These are phyloP conservation scores for Sisyra nigra DNA, from an alignment of 2,888 invertebrate genomes.

Conservation along the genomic window DNA sequence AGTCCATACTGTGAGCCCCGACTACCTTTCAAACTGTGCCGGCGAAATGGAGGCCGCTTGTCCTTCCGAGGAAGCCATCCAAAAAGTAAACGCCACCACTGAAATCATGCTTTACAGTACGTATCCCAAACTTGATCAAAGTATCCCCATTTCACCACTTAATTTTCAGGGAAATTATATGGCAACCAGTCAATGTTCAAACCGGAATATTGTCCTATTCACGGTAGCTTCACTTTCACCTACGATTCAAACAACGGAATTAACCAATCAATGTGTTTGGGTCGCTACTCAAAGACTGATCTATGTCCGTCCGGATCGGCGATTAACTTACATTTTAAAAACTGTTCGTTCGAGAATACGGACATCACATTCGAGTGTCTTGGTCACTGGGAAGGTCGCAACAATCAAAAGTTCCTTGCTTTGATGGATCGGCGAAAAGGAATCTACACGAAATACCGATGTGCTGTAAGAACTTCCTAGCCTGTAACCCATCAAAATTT, in stretches of 20 bases:
- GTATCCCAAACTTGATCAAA: too few relatives aligned
- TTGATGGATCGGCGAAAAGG: slow-evolving; percentile 21
- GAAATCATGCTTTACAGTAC: slow-evolving; percentile 8
- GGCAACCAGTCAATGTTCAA: too few relatives aligned
- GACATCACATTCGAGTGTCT: slow-evolving; percentile 43
- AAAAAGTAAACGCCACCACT: slow-evolving; percentile 11
- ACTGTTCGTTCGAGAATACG: slow-evolving; percentile 36
- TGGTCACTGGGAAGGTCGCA: slow-evolving; percentile 41
- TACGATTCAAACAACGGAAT: slow-evolving; percentile 35
- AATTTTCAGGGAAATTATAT: background rate
- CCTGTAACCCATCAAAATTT: slow-evolving; percentile 6
- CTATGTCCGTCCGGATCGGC: slow-evolving; percentile 44
- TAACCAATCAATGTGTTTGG: slow-evolving; percentile 32
- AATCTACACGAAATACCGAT: slow-evolving; percentile 36
- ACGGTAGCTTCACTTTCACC: slow-evolving; percentile 39
- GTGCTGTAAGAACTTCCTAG: slow-evolving; percentile 32
- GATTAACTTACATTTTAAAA: slow-evolving; percentile 35
- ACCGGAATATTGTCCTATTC: slow-evolving; percentile 42
- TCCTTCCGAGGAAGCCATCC: slow-evolving; percentile 27
- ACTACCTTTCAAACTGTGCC: slow-evolving; percentile 35
- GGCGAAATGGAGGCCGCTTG: slow-evolving; percentile 39
- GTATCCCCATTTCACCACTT: background rate
- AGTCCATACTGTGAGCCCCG: slow-evolving; percentile 38
- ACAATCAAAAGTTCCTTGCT: slow-evolving; percentile 37
- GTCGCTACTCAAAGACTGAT: slow-evolving; percentile 35